Evolutionary conservation across 1,140 invertebrate genomes (phyloP), one percentile per base, ranked within the genome.

Genomic region (Alviniconcha marisindica): DNA sequence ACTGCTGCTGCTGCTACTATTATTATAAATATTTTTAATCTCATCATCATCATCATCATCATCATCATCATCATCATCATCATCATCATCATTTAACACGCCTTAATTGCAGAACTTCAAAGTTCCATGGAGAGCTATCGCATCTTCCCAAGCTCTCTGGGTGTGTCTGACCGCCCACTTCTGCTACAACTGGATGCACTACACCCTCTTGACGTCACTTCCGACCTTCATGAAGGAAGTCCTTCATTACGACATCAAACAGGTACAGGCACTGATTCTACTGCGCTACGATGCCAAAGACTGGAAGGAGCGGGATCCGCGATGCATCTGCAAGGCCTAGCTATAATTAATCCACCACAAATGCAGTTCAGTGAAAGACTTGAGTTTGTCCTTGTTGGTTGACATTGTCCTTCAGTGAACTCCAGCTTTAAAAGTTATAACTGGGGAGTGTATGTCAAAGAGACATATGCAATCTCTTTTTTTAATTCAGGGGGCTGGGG

Each of bases 171-270:
- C 97, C 42, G 97, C 96, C 0, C 97, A 99, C 91, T 96, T 96
- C 21, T 96, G 96, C 82, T 97, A 97, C 83, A 98, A 98, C 83
- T 99, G 98, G 94, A 96, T 97, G 1, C 98, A 97, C 93, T 99
- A 99, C 93, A 98, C 97, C 2, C 95, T 99, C 14, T 95, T 99
- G 74, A 97, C 97, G 91, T 97, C 98, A 90, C 94, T 99, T 81
- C 98, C 98, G 21, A 97, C 96, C 0, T 99, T 98, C 92, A 96
- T 99, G 95, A 97, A 97, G 89, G 95, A 96, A 88, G 97, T 99
- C 77, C 94, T 99, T 10, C 94, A 96, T 87, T 98, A 96, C 89
- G 95, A 97, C 89, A 97, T 99, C 21, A 89, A 97, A 93, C 94
- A 96, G 93, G 97, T 97, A 91, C 18, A 82, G 80, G 40, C 71